Conservation (phyloP, 2,888 invertebrate genomes). For the Dyspetes luteomarginatus region DNA sequence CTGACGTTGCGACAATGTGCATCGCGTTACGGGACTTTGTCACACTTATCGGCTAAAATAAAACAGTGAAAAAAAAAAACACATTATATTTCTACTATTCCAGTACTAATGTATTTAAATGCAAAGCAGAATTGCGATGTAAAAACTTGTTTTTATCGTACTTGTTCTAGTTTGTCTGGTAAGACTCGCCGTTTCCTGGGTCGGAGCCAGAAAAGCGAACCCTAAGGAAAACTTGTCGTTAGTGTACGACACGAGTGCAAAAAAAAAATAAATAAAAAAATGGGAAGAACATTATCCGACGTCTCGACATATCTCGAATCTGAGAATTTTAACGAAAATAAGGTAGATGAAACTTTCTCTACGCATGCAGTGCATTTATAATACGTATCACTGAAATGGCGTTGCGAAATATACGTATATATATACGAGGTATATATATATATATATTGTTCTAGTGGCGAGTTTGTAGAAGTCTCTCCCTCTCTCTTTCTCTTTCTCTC, state of each 20-base stretch:
- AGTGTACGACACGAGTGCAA: neutral
- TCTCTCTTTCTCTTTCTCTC: neutral
- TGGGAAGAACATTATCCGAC: neutral
- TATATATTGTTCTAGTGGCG: constrained; percentile 48
- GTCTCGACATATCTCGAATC: neutral
- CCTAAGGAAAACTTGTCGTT: constrained; percentile 3
- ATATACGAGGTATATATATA: constrained; percentile 11
- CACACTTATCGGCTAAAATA: constrained; percentile 81
- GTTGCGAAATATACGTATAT: constrained; percentile 48
- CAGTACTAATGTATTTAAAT: constrained; percentile 4
- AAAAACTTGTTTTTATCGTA: neutral
- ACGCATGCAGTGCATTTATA: constrained; percentile 14
- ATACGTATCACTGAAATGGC: constrained; percentile 48
- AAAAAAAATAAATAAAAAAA: neutral
- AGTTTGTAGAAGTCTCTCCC: constrained; percentile 14
- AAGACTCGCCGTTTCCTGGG: constrained; percentile 23
- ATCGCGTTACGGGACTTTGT: constrained; percentile 13
- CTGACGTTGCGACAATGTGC: neutral
- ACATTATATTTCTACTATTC: constrained; percentile 3
- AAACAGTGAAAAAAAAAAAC: constrained; percentile 61
- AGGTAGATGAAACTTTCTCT: neutral
- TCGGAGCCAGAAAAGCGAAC: constrained; percentile 21
- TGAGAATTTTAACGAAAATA: constrained; percentile 4
- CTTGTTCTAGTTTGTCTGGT: neutral
- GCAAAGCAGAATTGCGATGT: neutral